A percentile compares a stretch with the other conserved stretches of the same genome.
These are phyloP conservation scores for Pterophyllum scalare DNA, from an alignment of 2,113 vertebrate species.

Conservation along the genomic window DNA sequence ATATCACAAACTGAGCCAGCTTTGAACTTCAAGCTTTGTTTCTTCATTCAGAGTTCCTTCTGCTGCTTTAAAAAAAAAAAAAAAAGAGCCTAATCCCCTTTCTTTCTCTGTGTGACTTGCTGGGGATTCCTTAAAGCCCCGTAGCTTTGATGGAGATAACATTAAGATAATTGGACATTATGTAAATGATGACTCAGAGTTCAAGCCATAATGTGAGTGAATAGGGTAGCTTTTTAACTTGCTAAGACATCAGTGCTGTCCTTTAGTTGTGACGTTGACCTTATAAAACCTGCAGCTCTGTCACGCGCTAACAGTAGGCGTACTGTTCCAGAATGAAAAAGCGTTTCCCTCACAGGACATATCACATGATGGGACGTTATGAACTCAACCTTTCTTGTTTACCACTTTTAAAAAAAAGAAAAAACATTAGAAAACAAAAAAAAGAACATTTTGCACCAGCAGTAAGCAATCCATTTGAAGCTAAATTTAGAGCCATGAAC, in stretches of 20 bases:
- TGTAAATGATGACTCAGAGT: conserved; percentile 68
- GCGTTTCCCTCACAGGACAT: neutral
- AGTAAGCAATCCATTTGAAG: neutral
- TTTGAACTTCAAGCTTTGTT: conserved; percentile 70
- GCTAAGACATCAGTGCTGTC: conserved; percentile 33
- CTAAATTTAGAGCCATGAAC: neutral
- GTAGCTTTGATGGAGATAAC: conserved; percentile 66
- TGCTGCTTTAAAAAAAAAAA: neutral
- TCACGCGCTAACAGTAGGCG: neutral
- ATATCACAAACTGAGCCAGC: conserved; percentile 61
- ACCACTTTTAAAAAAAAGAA: neutral
- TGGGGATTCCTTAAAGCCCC: conserved; percentile 63
- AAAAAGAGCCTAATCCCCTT: conserved; percentile 36
- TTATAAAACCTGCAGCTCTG: conserved; percentile 12
- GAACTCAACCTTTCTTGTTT: neutral
- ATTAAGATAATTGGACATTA: conserved; percentile 73
- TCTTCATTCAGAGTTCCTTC: conserved; percentile 50
- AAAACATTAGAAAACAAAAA: neutral
- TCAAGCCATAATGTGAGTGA: conserved; percentile 41
- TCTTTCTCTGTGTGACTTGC: conserved; percentile 39
- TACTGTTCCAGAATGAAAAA: neutral
- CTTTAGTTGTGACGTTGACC: conserved; percentile 19
- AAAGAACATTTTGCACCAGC: neutral
- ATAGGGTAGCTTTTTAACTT: conserved; percentile 36
- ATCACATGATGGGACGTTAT: neutral